Evolutionary conservation across 2,888 invertebrate genomes (phyloP).

Genomic region (Mesorhabditis sp.): DNA sequence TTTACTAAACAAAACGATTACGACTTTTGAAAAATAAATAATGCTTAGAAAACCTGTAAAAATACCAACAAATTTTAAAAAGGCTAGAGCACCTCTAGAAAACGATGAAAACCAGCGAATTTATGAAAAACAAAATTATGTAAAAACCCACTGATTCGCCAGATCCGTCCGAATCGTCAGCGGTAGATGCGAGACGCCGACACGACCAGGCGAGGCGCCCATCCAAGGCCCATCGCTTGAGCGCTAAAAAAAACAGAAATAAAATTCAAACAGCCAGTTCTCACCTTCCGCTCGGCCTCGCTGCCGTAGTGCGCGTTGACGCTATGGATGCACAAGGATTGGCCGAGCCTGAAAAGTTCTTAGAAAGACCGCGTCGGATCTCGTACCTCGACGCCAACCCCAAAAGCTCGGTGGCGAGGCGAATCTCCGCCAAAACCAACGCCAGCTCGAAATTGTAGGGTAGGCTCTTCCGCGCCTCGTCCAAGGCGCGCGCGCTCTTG

Average conservation of each 20-base stretch:
- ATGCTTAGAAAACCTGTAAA: too few relatives aligned
- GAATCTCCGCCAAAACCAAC: slow-evolving; percentile 62
- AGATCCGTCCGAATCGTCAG: slow-evolving; percentile 69
- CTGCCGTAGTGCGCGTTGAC: slow-evolving; percentile 31
- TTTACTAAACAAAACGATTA: background rate
- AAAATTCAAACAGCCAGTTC: background rate
- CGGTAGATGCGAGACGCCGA: slow-evolving; percentile 68
- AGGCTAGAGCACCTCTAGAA: background rate
- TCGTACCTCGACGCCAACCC: slow-evolving; percentile 63
- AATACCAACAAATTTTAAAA: too few relatives aligned
- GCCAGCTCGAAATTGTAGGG: slow-evolving; percentile 54
- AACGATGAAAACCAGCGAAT: background rate
- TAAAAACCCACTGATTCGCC: slow-evolving; percentile 65
- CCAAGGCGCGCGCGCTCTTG: slow-evolving; percentile 33
- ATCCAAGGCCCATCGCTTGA: background rate
- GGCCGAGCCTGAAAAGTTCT: slow-evolving; percentile 63
- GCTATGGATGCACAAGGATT: slow-evolving; percentile 65
- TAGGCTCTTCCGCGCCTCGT: slow-evolving; percentile 31
- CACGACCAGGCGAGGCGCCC: slow-evolving; percentile 55
- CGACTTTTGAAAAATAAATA: too few relatives aligned
- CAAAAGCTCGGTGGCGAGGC: slow-evolving; percentile 68
- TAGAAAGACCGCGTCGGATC: background rate
- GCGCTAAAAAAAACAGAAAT: background rate
- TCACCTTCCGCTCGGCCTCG: slow-evolving; percentile 13
- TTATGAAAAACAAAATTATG: slow-evolving; percentile 4